Conservation (phyloP, 2,113 vertebrate species). For the Centropus unirufus region DNA sequence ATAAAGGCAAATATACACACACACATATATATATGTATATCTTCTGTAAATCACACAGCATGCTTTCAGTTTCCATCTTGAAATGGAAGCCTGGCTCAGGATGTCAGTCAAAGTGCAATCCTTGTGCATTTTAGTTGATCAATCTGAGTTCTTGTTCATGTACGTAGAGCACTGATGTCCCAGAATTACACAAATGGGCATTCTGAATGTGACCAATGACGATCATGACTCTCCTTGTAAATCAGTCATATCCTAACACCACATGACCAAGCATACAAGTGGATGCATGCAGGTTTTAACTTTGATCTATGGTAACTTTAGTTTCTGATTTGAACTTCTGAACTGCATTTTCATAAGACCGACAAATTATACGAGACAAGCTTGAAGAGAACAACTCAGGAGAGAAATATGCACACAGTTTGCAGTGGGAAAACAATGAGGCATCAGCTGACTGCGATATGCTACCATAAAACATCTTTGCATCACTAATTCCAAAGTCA, state of each 20-base stretch:
- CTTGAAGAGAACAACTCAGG: background rate
- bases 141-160: background rate
- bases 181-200: background rate
- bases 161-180: background rate
- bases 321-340: background rate
- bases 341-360: background rate
- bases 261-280: fast-evolving
- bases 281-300: fast-evolving
- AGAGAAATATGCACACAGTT: background rate
- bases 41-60: background rate
- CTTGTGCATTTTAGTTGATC: background rate
- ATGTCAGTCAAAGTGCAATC: background rate
- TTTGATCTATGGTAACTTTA: background rate
- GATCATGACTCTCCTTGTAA: fast-evolving
- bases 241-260: fast-evolving
- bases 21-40: fast-evolving
- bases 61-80: background rate
- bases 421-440: background rate
- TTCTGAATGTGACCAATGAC: background rate
- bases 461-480: background rate
- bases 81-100: background rate
- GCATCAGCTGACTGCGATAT: background rate
- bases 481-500: background rate
- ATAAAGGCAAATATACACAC: background rate
- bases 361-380: background rate